Conservation (phyloP, 2,113 vertebrate species). For the Hippocampus abdominalis region DNA sequence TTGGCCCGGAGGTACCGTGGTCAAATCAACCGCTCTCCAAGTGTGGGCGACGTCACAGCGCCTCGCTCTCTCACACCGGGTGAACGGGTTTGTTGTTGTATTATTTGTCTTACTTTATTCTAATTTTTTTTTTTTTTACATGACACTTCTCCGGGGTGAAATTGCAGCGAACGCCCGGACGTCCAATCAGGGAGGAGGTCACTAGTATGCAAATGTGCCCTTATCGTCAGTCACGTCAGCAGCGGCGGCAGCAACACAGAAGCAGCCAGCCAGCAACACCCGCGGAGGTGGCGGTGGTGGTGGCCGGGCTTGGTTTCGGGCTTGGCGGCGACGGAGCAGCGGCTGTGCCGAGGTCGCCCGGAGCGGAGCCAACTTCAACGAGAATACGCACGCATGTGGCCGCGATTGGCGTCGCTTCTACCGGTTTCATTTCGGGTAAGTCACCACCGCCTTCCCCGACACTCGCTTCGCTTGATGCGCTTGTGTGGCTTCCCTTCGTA, state of each 20-base stretch:
- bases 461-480: neutral
- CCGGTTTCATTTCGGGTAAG: conserved; percentile 63
- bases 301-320: neutral
- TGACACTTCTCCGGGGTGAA: neutral
- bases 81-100: neutral
- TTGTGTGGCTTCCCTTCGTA: neutral
- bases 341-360: conserved; percentile 71
- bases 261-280: conserved; percentile 6
- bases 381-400: conserved; percentile 33
- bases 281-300: conserved; percentile 4
- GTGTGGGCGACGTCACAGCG: neutral
- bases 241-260: conserved; percentile 46
- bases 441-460: conserved; percentile 3
- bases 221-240: conserved; percentile 73
- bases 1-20: conserved; percentile 12
- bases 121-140: neutral
- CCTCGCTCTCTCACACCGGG: neutral
- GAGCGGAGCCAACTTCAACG: conserved; percentile 69
- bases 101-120: neutral
- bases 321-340: conserved; percentile 28
- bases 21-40: conserved; percentile 8
- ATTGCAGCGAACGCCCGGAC: conserved; percentile 11
- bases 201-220: conserved; percentile 71
- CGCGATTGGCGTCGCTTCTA: conserved; percentile 15
- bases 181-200: conserved; percentile 68